Evolutionary conservation across 2,888 invertebrate genomes (phyloP), one percentile per base, ranked within the genome.

Genomic region (Metallyticus violacea): DNA sequence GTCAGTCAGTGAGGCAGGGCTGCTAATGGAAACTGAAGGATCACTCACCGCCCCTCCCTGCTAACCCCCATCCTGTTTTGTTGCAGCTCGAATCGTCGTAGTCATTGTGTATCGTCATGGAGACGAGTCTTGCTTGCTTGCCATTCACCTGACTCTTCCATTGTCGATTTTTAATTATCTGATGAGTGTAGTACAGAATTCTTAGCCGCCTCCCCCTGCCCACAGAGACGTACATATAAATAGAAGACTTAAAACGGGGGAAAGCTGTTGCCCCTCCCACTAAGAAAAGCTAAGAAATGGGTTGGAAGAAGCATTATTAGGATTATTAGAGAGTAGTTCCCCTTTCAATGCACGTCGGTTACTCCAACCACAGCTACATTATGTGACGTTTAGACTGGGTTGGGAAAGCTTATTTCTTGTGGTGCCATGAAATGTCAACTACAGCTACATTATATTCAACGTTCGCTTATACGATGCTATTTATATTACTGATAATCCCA

Each of bases 1-100:
- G 7, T 40, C 40, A 40, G 40, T 62, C 40, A 22, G 40, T 62
- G 40, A 62, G 40, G 40, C 40, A 62, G 40, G 40, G 40, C 27
- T 77, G 77, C 83, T 83, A 83, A 83, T 83, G 83, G 83, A 83
- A 83, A 83, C 83, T 83, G 83, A 83, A 83, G 77, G 77, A 83
- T 82, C 82, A 76, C 82, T 82, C 76, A 26, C 82, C 76, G 26
- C 28, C 27, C 79, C 40, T 62, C 40, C 40, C 40, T 62, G 15
- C 40, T 62, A 62, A 62, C 40, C 40, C 40, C 40, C 40, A 81
- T 30, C 30, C 30, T 81, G 81, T 81, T 81, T 81, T 81, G 81
- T 81, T 81, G 30, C 40, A 30, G 40, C 40, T 62, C 40, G 40
- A 62, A 62, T 62, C 40, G 40, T 62, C 40, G 40, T 15, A 62